Conservation (phyloP, 2,888 invertebrate species). For the Caenorhabditis zanzibari region DNA sequence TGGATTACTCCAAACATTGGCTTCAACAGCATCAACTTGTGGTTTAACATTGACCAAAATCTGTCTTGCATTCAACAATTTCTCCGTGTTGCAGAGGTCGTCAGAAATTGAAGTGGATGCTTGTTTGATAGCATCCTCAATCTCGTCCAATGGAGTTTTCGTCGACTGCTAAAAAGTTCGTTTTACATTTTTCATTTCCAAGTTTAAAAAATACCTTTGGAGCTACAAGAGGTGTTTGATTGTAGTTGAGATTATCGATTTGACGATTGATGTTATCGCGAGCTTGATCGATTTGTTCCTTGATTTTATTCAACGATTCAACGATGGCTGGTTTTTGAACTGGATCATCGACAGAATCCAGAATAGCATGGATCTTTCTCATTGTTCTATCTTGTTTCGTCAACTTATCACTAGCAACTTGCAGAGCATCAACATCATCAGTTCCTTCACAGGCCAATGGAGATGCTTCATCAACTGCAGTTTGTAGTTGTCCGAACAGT, state of each 20-base stretch:
- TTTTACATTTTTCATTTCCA: background rate
- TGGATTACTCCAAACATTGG: constrained; percentile 50
- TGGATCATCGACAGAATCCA: constrained; percentile 34
- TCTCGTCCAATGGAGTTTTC: constrained; percentile 40
- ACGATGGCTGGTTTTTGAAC: constrained; percentile 51
- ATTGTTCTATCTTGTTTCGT: constrained; percentile 60
- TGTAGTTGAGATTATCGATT: constrained; percentile 65
- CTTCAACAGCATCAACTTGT: constrained; percentile 46
- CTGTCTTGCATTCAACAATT: constrained; percentile 53
- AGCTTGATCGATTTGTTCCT: constrained; percentile 51
- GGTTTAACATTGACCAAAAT: constrained; percentile 50
- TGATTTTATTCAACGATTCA: constrained; percentile 40
- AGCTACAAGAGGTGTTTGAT: constrained; percentile 52
- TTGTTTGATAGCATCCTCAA: constrained; percentile 42
- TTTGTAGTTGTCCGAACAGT: constrained; percentile 52
- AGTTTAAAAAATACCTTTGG: constrained; percentile 35
- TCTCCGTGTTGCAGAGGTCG: constrained; percentile 43
- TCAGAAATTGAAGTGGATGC: constrained; percentile 17
- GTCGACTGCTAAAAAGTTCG: constrained; percentile 25
- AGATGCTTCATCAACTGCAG: constrained; percentile 57
- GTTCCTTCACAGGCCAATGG: constrained; percentile 51
- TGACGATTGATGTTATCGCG: constrained; percentile 53
- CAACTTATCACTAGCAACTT: constrained; percentile 62
- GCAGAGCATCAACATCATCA: constrained; percentile 59
- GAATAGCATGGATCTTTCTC: constrained; percentile 54